phyloP scores from a whole-genome alignment of 35 echinoderm and acorn worm species.

The Lytechinus pictus region DNA sequence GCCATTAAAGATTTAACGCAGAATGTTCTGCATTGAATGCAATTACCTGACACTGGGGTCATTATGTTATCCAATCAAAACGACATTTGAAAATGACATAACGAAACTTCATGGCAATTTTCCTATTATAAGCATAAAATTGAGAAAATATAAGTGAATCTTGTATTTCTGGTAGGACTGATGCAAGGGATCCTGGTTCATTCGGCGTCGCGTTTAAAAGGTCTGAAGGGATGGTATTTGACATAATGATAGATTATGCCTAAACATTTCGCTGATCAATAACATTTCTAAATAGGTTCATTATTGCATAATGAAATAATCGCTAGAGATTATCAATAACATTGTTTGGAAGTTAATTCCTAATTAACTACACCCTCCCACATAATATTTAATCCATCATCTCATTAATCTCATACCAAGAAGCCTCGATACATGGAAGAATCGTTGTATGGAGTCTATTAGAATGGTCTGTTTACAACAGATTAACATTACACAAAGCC shows the following conservation, averaged over 20 bases:
- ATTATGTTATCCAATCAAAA: not conserved
- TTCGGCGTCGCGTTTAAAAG: too few species aligned
- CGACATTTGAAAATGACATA: not conserved
- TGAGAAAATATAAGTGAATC: too few species aligned
- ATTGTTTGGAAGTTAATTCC: not conserved
- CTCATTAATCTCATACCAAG: not conserved
- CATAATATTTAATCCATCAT: not conserved
- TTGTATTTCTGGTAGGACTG: too few species aligned
- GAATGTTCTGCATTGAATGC: not conserved
- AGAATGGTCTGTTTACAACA: not conserved
- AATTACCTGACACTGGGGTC: not conserved
- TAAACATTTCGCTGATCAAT: not conserved
- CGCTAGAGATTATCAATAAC: too few species aligned
- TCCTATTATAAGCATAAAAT: too few species aligned
- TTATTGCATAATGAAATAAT: too few species aligned
- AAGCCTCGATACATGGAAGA: not conserved
- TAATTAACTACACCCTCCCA: not conserved
- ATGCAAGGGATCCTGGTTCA: too few species aligned
- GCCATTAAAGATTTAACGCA: not conserved
- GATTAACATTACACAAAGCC: not conserved
- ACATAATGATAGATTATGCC: not conserved
- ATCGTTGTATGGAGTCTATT: not conserved
- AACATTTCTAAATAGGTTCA: too few species aligned
- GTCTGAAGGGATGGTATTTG: too few species aligned
- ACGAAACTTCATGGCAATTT: not conserved